phyloP scores from a whole-genome alignment of 2,888 invertebrate genomes.

The Phortica magna region DNA sequence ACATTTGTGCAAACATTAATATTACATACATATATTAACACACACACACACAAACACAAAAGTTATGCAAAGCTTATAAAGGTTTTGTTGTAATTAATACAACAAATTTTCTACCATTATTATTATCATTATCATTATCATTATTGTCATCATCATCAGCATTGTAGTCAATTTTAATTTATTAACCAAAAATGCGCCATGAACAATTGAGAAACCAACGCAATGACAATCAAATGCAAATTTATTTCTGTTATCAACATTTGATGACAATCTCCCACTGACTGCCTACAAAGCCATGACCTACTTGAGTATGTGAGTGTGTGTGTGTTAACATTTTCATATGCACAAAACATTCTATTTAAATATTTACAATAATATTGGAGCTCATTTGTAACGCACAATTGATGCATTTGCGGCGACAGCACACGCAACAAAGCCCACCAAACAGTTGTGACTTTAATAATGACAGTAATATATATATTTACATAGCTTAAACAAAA shows the following conservation, averaged over 20 bases:
- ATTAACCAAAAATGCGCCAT: conserved; percentile 14
- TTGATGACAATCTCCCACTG: neutral
- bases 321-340: neutral
- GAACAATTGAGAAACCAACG: conserved; percentile 30
- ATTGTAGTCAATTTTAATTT: conserved; percentile 8
- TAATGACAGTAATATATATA: conserved; percentile 36
- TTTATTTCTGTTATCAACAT: conserved; percentile 3
- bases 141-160: neutral
- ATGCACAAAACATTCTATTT: conserved; percentile 25
- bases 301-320: conserved; percentile 2
- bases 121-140: neutral
- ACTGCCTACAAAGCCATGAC: neutral
- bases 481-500: conserved; percentile 49
- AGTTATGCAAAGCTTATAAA: neutral
- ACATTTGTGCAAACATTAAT: no score
- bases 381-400: conserved; percentile 35
- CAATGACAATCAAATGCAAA: conserved; percentile 17
- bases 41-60: no score
- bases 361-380: conserved; percentile 22
- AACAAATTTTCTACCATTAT: neutral
- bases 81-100: conserved; percentile 18
- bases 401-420: conserved; percentile 31
- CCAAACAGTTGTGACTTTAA: conserved; percentile 23
- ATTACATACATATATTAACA: no score
- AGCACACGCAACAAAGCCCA: neutral